Evolutionary conservation across 1,140 invertebrate genomes (phyloP).

Genomic region (Lordiphosa collinella): DNA sequence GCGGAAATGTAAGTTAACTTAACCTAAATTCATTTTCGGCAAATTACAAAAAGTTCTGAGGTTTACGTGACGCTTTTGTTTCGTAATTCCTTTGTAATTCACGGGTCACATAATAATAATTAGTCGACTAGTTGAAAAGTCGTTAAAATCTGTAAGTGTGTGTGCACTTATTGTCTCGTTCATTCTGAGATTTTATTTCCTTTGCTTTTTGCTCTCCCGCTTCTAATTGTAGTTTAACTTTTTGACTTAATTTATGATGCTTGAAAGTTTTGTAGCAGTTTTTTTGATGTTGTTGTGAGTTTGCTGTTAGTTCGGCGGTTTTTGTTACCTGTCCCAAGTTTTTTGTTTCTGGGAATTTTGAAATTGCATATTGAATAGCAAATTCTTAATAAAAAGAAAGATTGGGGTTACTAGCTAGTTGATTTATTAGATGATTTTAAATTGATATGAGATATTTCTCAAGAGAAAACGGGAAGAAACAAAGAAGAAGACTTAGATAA

Average conservation of each 20-base stretch:
- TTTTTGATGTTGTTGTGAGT: constrained; percentile 8
- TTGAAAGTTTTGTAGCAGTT: constrained; percentile 24
- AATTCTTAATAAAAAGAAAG: constrained; percentile 20
- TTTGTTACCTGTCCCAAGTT: constrained; percentile 38
- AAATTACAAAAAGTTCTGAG: constrained; percentile 18
- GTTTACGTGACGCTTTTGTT: constrained; percentile 33
- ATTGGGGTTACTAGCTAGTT: not conserved
- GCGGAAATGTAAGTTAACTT: constrained; percentile 63
- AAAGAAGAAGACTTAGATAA: too few relatives aligned
- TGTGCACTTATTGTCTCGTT: constrained; percentile 8
- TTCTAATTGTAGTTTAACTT: constrained; percentile 73
- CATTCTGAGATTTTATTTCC: not conserved
- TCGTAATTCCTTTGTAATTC: constrained; percentile 41
- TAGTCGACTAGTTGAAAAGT: constrained; percentile 45
- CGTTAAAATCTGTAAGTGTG: constrained; percentile 43
- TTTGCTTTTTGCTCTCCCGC: not conserved
- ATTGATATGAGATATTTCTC: too few relatives aligned
- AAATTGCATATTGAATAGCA: constrained; percentile 64
- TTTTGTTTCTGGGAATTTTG: constrained; percentile 52
- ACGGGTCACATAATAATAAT: constrained; percentile 51
- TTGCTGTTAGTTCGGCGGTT: constrained; percentile 2
- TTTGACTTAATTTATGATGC: constrained; percentile 66
- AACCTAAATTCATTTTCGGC: constrained; percentile 34
- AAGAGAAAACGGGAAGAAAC: too few relatives aligned
- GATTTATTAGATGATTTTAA: constrained; percentile 1